These are phyloP conservation scores for Hemitrygon akajei DNA, from an alignment of 2,797 vertebrate genomes.

Conservation along the genomic window DNA sequence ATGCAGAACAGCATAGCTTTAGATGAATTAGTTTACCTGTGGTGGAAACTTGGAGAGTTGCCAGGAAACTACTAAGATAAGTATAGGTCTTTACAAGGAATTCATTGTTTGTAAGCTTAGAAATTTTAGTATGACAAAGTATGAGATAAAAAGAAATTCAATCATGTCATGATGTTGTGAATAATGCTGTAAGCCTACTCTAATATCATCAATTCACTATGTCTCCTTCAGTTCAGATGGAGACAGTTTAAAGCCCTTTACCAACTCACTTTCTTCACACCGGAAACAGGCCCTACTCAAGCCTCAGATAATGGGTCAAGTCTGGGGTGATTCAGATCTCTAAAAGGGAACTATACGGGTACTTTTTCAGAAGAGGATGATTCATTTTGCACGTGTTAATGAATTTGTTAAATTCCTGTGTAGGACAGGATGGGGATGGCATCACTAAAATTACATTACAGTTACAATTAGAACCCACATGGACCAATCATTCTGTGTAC, in stretches of 20 bases:
- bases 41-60: neutral
- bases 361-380: neutral
- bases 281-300: neutral
- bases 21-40: neutral
- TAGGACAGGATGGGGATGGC: too few species aligned
- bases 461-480: neutral
- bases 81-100: neutral
- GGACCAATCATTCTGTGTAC: neutral
- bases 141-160: neutral
- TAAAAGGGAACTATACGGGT: neutral
- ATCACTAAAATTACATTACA: neutral
- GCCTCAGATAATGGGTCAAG: neutral
- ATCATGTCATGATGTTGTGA: neutral
- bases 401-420: neutral
- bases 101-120: neutral
- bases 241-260: neutral
- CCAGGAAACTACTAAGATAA: neutral
- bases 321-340: neutral
- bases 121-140: neutral
- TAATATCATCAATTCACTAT: neutral
- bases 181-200: neutral
- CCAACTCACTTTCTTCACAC: neutral
- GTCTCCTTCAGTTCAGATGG: neutral
- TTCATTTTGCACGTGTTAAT: neutral
- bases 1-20: neutral